Base-by-base conservation (phyloP, 2,797 vertebrate genomes). In the Toxotes lorentzi region DNA sequence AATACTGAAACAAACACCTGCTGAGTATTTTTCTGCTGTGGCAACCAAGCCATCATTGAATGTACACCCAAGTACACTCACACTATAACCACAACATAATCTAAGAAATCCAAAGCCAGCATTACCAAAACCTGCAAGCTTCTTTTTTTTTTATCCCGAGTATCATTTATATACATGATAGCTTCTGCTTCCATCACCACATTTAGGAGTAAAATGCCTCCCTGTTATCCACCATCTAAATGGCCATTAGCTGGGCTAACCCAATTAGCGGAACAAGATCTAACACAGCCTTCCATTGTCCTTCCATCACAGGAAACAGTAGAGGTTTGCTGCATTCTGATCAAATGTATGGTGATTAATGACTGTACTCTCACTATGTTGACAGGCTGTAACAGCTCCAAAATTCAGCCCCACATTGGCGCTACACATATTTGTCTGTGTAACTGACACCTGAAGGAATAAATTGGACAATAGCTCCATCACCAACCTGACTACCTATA, bases 341-440 rank as follows among this genome's bases (percentile, higher is more conserved):
- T 96, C 96, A 96, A 95, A 96, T 96, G 96, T 93, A 95, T 92
- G 95, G 95, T 96, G 96, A 94, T 96, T 96, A 97, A 97, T 96
- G 96, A 94, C 94, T 92, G 87, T 78, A 91, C 86, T 84, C 84
- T 79, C 76, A 70, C 90, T 58, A 63, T 91, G 92, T 90, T 93
- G 91, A 93, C 92, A 93, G 92, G 76, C 89, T 84, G 84, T 77
- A 90, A 88, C 84, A 38, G 87, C 84, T 91, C 80, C 60, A 76
- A 79, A 90, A 87, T 83, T 51, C 86, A 77, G 82, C 83, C 94
- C 92, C 94, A 95, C 94, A 93, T 93, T 89, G 76, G 68, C 54
- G 54, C 79, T 82, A 87, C 85, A 85, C 83, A 82, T 84, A 91
- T 93, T 92, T 91, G 88, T 92, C 88, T 86, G 86, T 86, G 67